Evolutionary conservation across 35 echinoderm and acorn worm species (phyloP).

Genomic region (Acanthaster planci): DNA sequence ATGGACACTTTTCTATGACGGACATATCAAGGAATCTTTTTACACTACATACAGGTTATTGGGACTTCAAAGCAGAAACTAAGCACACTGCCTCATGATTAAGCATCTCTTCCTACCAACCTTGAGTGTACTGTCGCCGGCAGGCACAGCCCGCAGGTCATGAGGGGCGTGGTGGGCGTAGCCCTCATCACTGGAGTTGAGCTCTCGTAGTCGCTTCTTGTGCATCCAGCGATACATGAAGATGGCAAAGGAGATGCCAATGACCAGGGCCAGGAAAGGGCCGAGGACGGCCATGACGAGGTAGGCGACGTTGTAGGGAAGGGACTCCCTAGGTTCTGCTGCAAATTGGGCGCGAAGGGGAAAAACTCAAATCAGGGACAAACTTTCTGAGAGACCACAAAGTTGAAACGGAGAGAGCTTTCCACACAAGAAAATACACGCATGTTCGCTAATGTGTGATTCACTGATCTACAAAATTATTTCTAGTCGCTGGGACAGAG

Average conservation of each 20-base stretch:
- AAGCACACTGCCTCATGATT: neutral
- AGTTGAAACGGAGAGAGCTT: too few relatives aligned
- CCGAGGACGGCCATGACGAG: conserved; percentile 45
- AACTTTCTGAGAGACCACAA: too few relatives aligned
- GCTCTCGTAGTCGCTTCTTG: conserved; percentile 56
- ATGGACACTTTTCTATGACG: too few relatives aligned
- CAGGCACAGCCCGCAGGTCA: conserved; percentile 79
- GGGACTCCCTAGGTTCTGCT: neutral
- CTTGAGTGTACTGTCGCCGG: conserved; percentile 92
- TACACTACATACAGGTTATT: neutral
- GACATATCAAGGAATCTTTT: too few relatives aligned
- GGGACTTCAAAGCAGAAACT: neutral
- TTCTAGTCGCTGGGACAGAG: too few relatives aligned
- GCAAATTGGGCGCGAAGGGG: neutral
- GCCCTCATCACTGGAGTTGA: conserved; percentile 48
- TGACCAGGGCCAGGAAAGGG: conserved; percentile 30
- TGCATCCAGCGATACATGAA: conserved; percentile 54
- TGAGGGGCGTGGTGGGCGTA: conserved; percentile 59
- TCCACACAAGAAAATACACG: too few relatives aligned
- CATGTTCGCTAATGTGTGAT: too few relatives aligned
- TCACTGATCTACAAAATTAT: too few relatives aligned
- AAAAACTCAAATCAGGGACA: too few relatives aligned
- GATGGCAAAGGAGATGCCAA: conserved; percentile 34
- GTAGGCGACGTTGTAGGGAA: conserved; percentile 55
- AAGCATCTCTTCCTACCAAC: conserved; percentile 16